These are phyloP conservation scores for Ceraclea dissimilis DNA, from an alignment of 2,888 invertebrate genomes.

Conservation along the genomic window DNA sequence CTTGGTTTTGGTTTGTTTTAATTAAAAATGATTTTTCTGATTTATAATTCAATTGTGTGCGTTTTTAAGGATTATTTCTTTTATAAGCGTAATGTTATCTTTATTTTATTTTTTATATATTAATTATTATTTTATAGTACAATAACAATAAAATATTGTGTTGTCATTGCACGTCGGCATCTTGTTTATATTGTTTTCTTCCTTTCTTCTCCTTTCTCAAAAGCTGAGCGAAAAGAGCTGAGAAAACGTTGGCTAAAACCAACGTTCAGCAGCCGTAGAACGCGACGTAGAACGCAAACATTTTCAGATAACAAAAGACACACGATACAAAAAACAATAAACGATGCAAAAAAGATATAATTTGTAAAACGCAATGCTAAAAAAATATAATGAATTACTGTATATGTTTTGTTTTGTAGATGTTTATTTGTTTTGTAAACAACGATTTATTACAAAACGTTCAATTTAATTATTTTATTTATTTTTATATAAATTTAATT, in stretches of 20 bases:
- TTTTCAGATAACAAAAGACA: background rate
- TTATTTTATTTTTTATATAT: background rate
- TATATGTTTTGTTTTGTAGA: background rate
- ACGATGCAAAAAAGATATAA: background rate
- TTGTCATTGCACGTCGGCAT: constrained; percentile 18
- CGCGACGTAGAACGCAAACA: background rate
- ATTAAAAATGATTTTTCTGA: no score
- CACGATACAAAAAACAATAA: background rate
- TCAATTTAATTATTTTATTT: no score
- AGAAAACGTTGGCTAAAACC: background rate
- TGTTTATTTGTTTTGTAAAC: background rate
- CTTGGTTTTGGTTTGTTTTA: no score
- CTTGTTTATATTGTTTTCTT: constrained; percentile 8
- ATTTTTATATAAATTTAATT: no score
- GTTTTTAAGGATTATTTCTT: no score
- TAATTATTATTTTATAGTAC: constrained; percentile 20
- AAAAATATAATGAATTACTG: background rate
- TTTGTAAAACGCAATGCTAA: background rate
- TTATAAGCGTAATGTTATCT: no score
- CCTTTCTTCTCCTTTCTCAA: constrained; percentile 2
- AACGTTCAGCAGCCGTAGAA: background rate
- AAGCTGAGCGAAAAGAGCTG: background rate
- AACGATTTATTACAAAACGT: background rate
- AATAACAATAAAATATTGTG: constrained; percentile 19
- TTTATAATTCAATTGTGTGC: no score